These are phyloP conservation scores for Protosalanx chinensis DNA, from an alignment of 2,797 vertebrate genomes.

Conservation along the genomic window DNA sequence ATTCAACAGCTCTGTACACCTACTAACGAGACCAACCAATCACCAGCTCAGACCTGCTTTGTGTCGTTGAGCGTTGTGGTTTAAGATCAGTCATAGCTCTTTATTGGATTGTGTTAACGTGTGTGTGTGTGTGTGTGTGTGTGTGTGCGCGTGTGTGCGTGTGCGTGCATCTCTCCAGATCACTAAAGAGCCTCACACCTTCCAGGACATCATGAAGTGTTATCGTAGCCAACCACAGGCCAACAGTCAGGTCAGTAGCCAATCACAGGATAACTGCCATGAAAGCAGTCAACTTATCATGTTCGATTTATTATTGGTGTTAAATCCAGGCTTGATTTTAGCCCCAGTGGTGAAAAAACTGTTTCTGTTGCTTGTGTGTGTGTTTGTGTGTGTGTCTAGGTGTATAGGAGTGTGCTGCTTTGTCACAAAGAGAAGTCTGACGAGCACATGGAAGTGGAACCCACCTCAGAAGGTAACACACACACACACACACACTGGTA, in stretches of 20 bases:
- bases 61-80: too few species aligned
- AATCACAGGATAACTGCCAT: background rate
- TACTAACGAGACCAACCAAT: too few species aligned
- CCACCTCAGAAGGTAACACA: constrained; percentile 66
- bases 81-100: too few species aligned
- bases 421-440: constrained; percentile 63
- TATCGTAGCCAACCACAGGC: constrained; percentile 97
- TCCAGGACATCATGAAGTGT: constrained; percentile 98
- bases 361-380: background rate
- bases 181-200: constrained; percentile 90
- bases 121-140: too few species aligned
- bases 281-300: background rate
- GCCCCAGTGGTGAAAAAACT: background rate
- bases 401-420: constrained; percentile 92
- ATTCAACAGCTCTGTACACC: too few species aligned
- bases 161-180: constrained; percentile 67
- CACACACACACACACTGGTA: background rate
- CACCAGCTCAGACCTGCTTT: too few species aligned
- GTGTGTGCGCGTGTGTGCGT: background rate
- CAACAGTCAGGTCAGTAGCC: constrained; percentile 86
- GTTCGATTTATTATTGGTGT: too few species aligned
- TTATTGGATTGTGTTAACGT: too few species aligned
- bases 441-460: constrained; percentile 77
- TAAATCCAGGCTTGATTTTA: too few species aligned
- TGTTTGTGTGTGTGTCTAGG: constrained; percentile 64